Conservation (phyloP, 2,113 vertebrate species). For the Proteles cristata region DNA sequence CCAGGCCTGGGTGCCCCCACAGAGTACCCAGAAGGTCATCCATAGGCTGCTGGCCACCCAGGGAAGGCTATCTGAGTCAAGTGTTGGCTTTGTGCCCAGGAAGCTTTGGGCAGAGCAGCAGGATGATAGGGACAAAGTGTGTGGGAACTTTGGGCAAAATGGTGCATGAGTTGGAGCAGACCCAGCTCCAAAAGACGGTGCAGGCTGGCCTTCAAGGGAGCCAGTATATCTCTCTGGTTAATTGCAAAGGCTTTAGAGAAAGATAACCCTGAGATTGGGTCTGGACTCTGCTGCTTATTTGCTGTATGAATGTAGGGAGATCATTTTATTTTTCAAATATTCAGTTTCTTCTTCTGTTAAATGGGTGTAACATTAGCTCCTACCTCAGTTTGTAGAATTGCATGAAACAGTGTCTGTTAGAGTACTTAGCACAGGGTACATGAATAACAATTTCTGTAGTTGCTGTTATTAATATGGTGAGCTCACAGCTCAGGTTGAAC, state of each 20-base stretch:
- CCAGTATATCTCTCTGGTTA: background rate
- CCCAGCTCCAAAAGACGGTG: background rate
- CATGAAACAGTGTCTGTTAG: background rate
- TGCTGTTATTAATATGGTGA: background rate
- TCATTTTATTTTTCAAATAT: background rate
- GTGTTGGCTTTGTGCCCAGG: background rate
- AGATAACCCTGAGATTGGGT: background rate
- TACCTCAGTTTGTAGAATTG: background rate
- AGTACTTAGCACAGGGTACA: background rate
- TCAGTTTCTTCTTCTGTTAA: background rate
- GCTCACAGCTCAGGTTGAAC: background rate
- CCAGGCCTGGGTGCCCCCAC: background rate
- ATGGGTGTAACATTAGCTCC: background rate
- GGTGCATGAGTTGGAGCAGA: accelerated
- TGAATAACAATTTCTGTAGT: background rate
- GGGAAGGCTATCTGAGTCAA: background rate
- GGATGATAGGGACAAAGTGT: accelerated
- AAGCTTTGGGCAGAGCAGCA: background rate
- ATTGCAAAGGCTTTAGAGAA: background rate
- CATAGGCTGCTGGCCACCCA: background rate
- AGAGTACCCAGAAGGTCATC: background rate
- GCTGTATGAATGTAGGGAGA: background rate
- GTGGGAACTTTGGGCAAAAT: background rate
- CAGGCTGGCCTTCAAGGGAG: background rate
- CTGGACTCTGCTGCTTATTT: background rate